Conservation (phyloP, 1,140 invertebrate species). For the Saccostrea cuccullata region DNA sequence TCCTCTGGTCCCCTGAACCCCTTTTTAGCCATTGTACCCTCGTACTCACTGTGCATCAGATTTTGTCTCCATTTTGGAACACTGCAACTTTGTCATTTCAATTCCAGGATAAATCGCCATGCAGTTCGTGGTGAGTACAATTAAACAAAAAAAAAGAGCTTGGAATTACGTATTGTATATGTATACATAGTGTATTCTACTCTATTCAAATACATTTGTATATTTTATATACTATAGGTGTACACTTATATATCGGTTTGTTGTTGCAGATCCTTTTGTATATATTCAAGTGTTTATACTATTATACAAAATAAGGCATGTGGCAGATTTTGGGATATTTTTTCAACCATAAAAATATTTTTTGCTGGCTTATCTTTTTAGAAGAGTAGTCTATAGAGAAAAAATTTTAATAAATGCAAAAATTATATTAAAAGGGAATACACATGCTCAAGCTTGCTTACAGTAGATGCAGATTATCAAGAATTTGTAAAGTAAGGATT, state of each 20-base stretch:
- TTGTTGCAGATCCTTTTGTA: not conserved
- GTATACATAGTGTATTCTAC: not conserved
- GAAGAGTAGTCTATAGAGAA: not conserved
- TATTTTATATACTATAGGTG: not conserved
- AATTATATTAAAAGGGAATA: not conserved
- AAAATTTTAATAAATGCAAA: not conserved
- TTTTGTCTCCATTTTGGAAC: slow-evolving; percentile 19
- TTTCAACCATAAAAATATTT: not conserved
- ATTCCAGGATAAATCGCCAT: slow-evolving; percentile 13
- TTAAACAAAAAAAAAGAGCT: not conserved
- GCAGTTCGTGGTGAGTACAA: slow-evolving; percentile 23
- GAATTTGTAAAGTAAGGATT: not conserved
- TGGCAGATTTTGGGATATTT: not conserved
- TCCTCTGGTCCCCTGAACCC: not conserved
- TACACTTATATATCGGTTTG: not conserved
- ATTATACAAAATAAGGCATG: slow-evolving; percentile 16
- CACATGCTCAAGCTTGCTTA: too few relatives aligned
- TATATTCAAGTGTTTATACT: not conserved
- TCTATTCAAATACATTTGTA: not conserved
- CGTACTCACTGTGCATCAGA: not conserved
- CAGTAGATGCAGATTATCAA: too few relatives aligned
- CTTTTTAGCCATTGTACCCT: not conserved
- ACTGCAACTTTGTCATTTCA: slow-evolving; percentile 28
- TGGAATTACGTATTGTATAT: slow-evolving; percentile 6
- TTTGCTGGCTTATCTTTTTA: not conserved